Conservation (phyloP, 2,113 vertebrate species). For the Lonchura striata region DNA sequence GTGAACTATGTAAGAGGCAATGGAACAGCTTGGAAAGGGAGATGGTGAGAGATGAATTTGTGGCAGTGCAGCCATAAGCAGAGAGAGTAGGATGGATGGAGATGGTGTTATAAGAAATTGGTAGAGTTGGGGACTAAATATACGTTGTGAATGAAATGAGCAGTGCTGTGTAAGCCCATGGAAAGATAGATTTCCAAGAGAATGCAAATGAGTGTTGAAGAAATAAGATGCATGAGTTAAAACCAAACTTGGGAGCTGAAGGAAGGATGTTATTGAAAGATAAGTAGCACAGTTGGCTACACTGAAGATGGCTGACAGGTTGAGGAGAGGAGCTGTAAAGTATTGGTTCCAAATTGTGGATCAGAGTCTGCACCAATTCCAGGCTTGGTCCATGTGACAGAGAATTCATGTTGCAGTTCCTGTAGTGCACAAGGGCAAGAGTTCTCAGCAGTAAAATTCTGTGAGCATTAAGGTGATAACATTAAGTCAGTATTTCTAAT, state of each 20-base stretch:
- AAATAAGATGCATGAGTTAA: background rate
- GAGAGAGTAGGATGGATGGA: background rate
- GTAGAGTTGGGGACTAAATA: background rate
- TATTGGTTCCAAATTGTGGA: background rate
- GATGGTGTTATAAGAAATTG: background rate
- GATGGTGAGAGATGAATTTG: background rate
- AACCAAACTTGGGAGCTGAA: background rate
- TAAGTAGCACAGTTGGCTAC: background rate
- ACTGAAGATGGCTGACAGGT: background rate
- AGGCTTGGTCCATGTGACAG: background rate
- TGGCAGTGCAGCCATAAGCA: background rate
- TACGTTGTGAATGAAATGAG: background rate
- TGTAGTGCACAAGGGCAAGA: accelerated
- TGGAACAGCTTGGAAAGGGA: background rate
- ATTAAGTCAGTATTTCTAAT: background rate
- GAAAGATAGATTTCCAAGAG: background rate
- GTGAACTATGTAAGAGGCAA: background rate
- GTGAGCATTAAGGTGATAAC: background rate
- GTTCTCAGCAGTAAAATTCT: background rate
- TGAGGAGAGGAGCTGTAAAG: background rate
- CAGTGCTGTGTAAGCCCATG: background rate
- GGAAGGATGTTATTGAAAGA: background rate
- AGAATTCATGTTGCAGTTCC: background rate
- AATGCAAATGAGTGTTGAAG: background rate
- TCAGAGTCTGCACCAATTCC: background rate